These are phyloP conservation scores for Euschistus heros DNA, from an alignment of 1,140 invertebrate species.

Conservation along the genomic window DNA sequence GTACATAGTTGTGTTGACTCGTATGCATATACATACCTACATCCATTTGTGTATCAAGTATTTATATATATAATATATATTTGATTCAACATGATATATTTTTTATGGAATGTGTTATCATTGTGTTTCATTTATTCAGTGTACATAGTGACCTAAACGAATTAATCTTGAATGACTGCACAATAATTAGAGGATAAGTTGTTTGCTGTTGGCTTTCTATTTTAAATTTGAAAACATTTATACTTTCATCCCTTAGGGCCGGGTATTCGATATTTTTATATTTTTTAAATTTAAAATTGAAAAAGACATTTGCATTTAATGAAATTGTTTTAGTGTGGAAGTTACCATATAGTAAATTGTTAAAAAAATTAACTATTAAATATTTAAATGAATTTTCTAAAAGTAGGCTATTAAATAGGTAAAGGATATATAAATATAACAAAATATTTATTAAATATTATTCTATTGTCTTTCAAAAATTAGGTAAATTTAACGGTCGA, in stretches of 20 bases:
- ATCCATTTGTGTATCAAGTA: not conserved
- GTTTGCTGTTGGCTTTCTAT: not conserved
- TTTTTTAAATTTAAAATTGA: no score
- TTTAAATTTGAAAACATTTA: not conserved
- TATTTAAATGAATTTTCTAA: no score
- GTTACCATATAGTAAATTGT: no score
- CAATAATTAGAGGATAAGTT: conserved; percentile 9
- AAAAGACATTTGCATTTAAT: no score
- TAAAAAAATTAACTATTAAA: no score
- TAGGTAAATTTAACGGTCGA: no score
- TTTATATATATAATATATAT: conserved; percentile 1
- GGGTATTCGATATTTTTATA: not conserved
- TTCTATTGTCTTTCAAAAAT: no score
- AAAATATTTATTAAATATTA: no score
- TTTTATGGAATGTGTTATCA: conserved; percentile 10
- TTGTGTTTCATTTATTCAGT: not conserved
- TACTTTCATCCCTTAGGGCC: not conserved
- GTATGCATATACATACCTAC: not conserved
- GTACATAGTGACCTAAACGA: not conserved
- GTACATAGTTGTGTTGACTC: not conserved
- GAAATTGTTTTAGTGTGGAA: no score
- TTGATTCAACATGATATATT: conserved; percentile 10
- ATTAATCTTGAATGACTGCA: not conserved
- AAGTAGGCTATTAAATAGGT: no score
- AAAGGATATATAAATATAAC: no score